Evolutionary conservation across 1,140 invertebrate species (phyloP).

Genomic region (Wasmannia auropunctata): DNA sequence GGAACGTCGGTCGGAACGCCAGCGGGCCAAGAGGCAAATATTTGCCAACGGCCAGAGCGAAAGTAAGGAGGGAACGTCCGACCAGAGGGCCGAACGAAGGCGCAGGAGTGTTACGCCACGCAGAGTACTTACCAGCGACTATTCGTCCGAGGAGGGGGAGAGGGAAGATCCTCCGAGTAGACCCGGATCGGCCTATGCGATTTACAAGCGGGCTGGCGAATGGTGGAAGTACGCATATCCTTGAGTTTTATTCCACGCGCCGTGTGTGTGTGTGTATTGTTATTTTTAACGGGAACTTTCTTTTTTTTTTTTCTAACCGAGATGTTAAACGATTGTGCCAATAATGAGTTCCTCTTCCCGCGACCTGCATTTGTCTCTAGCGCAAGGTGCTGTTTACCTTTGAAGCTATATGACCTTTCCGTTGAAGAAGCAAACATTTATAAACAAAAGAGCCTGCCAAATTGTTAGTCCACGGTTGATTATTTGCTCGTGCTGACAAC

Average conservation of each 20-base stretch:
- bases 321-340: background rate
- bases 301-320: no score
- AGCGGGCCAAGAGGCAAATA: slow-evolving; percentile 78
- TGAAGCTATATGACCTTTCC: background rate
- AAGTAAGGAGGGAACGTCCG: slow-evolving; percentile 62
- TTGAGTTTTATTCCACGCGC: slow-evolving; percentile 2
- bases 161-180: slow-evolving; percentile 76
- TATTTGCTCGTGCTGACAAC: background rate
- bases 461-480: background rate
- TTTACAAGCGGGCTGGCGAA: slow-evolving; percentile 83
- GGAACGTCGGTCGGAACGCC: slow-evolving; percentile 80
- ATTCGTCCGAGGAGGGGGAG: slow-evolving; percentile 82
- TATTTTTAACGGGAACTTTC: background rate
- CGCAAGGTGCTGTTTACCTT: background rate
- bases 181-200: slow-evolving; percentile 79
- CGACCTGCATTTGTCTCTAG: background rate
- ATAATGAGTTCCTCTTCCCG: background rate
- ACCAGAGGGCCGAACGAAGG: slow-evolving; percentile 61
- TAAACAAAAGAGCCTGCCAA: slow-evolving; percentile 7
- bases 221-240: slow-evolving; percentile 84
- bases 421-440: background rate
- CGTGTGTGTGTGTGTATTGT: background rate
- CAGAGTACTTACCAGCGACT: slow-evolving; percentile 80
- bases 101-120: slow-evolving; percentile 71
- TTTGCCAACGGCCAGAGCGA: slow-evolving; percentile 79